These are phyloP conservation scores for Gorsachius magnificus DNA, from an alignment of 2,797 vertebrate species.

Conservation along the genomic window DNA sequence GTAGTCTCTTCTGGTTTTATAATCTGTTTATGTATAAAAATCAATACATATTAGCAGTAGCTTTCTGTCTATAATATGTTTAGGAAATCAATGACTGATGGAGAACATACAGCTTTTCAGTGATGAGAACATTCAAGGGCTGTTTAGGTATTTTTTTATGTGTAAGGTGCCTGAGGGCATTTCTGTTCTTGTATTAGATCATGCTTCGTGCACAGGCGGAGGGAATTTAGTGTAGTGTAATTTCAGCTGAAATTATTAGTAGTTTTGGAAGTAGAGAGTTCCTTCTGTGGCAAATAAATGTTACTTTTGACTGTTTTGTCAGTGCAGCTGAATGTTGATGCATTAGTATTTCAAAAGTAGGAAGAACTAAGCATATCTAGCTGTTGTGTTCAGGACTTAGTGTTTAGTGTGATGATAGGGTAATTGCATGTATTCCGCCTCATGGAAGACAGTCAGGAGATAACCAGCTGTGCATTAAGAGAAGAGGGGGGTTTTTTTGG, in stretches of 20 bases:
- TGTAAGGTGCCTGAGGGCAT: neutral
- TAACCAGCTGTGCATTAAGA: neutral
- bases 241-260: constrained; percentile 6
- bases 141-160: neutral
- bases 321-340: neutral
- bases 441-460: neutral
- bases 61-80: neutral
- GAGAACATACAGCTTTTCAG: neutral
- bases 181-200: neutral
- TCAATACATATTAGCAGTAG: neutral
- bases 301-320: neutral
- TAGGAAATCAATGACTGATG: neutral
- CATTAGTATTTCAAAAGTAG: neutral
- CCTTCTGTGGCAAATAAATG: neutral
- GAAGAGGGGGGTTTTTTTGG: neutral
- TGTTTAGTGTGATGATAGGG: neutral
- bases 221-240: neutral
- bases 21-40: neutral
- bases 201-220: neutral
- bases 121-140: neutral
- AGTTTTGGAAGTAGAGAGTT: neutral
- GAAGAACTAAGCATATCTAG: neutral
- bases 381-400: neutral
- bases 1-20: neutral
- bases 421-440: neutral